Evolutionary conservation across 1,140 invertebrate genomes (phyloP).

Genomic region (Leptinotarsa undecemlineata): DNA sequence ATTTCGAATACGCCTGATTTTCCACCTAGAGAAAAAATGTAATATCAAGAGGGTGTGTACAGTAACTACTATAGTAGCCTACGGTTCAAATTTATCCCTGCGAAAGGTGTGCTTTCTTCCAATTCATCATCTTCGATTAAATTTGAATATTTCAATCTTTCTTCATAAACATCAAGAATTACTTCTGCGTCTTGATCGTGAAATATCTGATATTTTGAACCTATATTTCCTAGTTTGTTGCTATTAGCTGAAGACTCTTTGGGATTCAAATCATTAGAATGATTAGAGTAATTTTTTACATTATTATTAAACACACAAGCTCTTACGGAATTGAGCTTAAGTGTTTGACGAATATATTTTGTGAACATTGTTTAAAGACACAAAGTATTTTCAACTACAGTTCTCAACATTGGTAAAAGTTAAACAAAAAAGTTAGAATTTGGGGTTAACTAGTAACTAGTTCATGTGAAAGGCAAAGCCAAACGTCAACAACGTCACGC

Average conservation of each 20-base stretch:
- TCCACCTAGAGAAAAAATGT: constrained; percentile 32
- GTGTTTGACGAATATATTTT: no score
- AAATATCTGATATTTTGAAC: constrained; percentile 39
- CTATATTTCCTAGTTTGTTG: constrained; percentile 33
- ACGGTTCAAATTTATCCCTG: constrained; percentile 38
- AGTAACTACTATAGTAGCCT: no score
- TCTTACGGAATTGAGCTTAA: not conserved
- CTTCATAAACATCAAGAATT: constrained; percentile 46
- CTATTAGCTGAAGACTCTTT: not conserved
- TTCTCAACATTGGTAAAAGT: no score
- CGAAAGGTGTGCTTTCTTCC: constrained; percentile 33
- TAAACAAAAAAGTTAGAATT: no score
- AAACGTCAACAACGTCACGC: no score
- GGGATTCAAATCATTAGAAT: not conserved
- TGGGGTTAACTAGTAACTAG: no score
- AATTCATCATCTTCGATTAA: constrained; percentile 37
- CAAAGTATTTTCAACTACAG: no score
- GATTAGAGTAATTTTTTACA: not conserved
- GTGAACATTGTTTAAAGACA: no score
- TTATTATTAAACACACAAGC: not conserved
- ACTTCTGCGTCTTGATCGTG: constrained; percentile 41
- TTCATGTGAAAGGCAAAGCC: no score
- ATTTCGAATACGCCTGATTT: constrained; percentile 57
- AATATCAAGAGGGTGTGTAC: no score
- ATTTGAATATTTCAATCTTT: constrained; percentile 41